Evolutionary conservation across 2,888 invertebrate genomes (phyloP).

Genomic region (Drosophila incognita): DNA sequence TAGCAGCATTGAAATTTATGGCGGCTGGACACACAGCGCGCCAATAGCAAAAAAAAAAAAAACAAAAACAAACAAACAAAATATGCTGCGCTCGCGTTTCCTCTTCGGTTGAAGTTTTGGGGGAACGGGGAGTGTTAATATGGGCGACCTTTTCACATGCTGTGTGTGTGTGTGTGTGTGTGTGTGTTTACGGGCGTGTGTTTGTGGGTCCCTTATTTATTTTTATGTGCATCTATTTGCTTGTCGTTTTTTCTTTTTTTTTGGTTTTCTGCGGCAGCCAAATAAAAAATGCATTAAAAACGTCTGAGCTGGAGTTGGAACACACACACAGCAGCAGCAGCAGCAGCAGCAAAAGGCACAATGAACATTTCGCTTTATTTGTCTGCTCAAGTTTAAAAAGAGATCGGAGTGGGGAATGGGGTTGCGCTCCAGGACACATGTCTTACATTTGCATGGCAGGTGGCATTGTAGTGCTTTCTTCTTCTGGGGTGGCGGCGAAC

Average conservation of each 20-base stretch:
- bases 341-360: constrained; percentile 15
- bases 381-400: constrained; percentile 51
- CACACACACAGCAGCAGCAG: constrained; percentile 21
- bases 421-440: constrained; percentile 41
- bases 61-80: constrained; percentile 9
- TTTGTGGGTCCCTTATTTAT: constrained; percentile 68
- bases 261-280: constrained; percentile 59
- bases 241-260: constrained; percentile 62
- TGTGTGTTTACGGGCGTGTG: constrained; percentile 6
- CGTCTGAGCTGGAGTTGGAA: constrained; percentile 59
- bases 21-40: constrained; percentile 73
- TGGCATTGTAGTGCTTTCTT: constrained; percentile 34
- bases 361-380: constrained; percentile 61
- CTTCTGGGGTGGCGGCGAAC: constrained; percentile 1
- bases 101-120: not conserved
- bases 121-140: constrained; percentile 62
- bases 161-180: constrained; percentile 18
- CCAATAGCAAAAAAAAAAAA: constrained; percentile 55
- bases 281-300: constrained; percentile 80
- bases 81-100: constrained; percentile 63
- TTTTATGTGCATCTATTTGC: constrained; percentile 80
- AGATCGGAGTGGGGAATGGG: too few species aligned
- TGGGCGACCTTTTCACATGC: constrained; percentile 52
- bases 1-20: constrained; percentile 79
- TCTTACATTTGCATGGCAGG: constrained; percentile 65